Evolutionary conservation across 23 tunicate species (phyloP).

Genomic region (Diplosoma virens): DNA sequence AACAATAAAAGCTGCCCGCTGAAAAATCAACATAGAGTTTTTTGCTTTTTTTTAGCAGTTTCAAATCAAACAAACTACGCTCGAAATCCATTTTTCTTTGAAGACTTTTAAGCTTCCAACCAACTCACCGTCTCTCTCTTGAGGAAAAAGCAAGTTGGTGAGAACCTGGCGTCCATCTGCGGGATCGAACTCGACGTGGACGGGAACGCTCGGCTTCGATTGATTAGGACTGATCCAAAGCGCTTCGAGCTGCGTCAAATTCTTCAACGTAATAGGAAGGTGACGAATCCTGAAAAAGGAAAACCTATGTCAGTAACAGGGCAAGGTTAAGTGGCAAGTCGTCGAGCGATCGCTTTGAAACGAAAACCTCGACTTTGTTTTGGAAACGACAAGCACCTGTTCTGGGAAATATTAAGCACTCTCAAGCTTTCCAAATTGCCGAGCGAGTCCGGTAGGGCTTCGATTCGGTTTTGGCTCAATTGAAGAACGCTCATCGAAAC

Average conservation of each 20-base stretch:
- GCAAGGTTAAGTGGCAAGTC: too few species aligned
- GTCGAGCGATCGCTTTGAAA: too few species aligned
- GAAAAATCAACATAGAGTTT: too few species aligned
- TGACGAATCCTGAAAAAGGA: conserved; percentile 55
- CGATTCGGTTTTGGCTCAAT: conserved; percentile 67
- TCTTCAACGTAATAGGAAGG: conserved; percentile 61
- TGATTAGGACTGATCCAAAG: conserved; percentile 90
- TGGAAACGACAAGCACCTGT: conserved; percentile 43
- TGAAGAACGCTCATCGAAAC: conserved; percentile 50
- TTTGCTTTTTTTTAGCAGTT: too few species aligned
- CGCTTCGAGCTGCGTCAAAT: conserved; percentile 60
- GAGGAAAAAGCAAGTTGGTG: conserved; percentile 81
- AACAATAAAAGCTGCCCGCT: too few species aligned
- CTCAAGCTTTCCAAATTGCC: conserved; percentile 67
- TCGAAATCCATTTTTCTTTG: too few species aligned
- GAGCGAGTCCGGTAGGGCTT: conserved; percentile 58
- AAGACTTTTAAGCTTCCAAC: too few species aligned
- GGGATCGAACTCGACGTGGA: conserved; percentile 54
- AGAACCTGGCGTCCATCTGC: conserved; percentile 40
- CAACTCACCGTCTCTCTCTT: conserved; percentile 52
- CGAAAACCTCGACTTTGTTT: too few species aligned
- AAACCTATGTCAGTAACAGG: too few species aligned
- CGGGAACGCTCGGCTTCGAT: conserved; percentile 83
- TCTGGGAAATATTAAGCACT: conserved; percentile 82
- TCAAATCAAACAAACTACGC: too few species aligned